Evolutionary conservation across 2,888 invertebrate genomes (phyloP), one percentile per base, ranked within the genome.

Genomic region (Agonopterix heracliana): DNA sequence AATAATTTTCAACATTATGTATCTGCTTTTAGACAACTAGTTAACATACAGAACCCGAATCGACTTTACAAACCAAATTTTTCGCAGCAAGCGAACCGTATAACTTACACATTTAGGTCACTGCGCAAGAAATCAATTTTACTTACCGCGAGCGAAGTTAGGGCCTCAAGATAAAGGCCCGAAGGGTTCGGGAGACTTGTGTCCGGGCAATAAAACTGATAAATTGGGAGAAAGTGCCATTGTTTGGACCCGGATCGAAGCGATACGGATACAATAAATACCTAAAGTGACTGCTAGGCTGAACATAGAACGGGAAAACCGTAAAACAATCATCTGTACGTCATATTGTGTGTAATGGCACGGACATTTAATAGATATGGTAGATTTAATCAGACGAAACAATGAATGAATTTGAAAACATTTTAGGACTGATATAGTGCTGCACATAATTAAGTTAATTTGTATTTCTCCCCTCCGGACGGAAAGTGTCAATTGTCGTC

Each of bases 161-260:
- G 45, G 53, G 50, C 8, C 48, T 10, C 2, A 44, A 42, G 43
- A 55, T 54, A 55, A 50, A 49, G 45, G 42, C 34, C 42, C 34
- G 26, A 38, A 44, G 43, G 42, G 41, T 13, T 41, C 48, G 26
- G 26, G 26, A 42, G 49, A 44, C 48, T 48, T 11, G 41, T 52
- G 59, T 57, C 55, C 58, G 54, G 57, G 58, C 60, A 64, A 73
- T 72, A 71, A 65, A 70, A 62, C 56, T 55, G 65, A 64, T 66
- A 66, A 69, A 72, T 68, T 64, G 60, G 60, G 64, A 61, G 66
- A 68, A 68, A 67, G 61, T 54, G 56, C 59, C 54, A 61, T 62
- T 63, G 62, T 66, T 63, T 46, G 10, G 46, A 13, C 13, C 54
- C 49, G 47, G 41, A 45, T 55, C 50, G 53, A 55, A 55, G 56